Base-by-base conservation (phyloP, 2,888 invertebrate genomes). In the Phengaris arion region DNA sequence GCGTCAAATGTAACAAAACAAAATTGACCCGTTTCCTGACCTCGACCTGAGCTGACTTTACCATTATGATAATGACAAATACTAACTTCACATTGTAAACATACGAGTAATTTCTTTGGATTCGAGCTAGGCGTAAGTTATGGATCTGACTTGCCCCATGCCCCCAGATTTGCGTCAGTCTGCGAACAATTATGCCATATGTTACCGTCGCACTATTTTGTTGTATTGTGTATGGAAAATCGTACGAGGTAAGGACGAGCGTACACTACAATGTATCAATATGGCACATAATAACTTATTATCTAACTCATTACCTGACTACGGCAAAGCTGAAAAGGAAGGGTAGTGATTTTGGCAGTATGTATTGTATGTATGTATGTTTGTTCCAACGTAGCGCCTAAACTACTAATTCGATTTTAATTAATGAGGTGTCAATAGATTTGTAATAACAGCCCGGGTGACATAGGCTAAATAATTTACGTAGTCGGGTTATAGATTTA, bases 111-210 rank as follows among this genome's bases (percentile, higher is more conserved):
- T 78, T 77, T 77, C 77, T 72, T 75, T 74, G 76, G 76, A 74
- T 76, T 73, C 45, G 64, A 64, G 35, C 64, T 35, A 79, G 79
- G 76, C 78, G 78, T 80, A 77, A 90, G 86, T 90, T 88, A 91
- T 91, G 88, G 83, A 87, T 90, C 87, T 86, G 82, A 82, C 82
- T 86, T 91, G 90, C 81, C 90, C 90, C 85, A 79, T 90, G 88
- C 80, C 89, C 90, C 80, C 77, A 81, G 85, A 85, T 88, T 86
- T 89, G 88, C 91, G 91, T 91, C 91, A 90, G 90, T 88, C 87
- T 85, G 81, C 82, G 88, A 88, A 90, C 87, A 91, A 92, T 91
- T 91, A 91, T 86, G 83, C 85, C 85, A 86, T 86, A 84, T 85
- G 86, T 86, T 82, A 83, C 81, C 85, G 83, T 84, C 83, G 82